A percentile compares a stretch with the other conserved stretches of the same genome.
Evolutionary conservation across 2,888 invertebrate species (phyloP).

Genomic region (Agrotis segetum): DNA sequence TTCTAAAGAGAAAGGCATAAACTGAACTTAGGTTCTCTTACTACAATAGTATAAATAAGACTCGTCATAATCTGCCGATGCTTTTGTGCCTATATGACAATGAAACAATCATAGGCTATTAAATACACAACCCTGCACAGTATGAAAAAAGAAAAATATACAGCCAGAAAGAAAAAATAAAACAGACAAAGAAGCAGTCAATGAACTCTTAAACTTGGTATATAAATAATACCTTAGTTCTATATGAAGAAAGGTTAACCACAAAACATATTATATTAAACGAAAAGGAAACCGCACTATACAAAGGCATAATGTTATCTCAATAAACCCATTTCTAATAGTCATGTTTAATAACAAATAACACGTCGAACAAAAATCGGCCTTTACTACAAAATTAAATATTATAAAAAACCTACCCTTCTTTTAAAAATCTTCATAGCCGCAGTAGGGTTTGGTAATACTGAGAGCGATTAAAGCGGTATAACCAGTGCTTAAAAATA

Average conservation of each 20-base stretch:
- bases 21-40: too few species aligned
- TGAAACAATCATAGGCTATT: too few species aligned
- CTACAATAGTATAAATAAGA: too few species aligned
- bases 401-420: conserved; percentile 72
- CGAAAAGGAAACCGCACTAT: conserved; percentile 5
- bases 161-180: not conserved
- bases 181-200: conserved; percentile 13
- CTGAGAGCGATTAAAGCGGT: conserved; percentile 48
- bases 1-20: too few species aligned
- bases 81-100: too few species aligned
- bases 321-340: conserved; percentile 54
- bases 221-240: not conserved
- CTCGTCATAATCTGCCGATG: too few species aligned
- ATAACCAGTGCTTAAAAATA: not conserved
- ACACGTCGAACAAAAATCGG: conserved; percentile 57
- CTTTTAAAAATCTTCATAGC: conserved; percentile 69
- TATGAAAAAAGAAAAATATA: too few species aligned
- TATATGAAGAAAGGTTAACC: conserved; percentile 23
- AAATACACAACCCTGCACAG: too few species aligned
- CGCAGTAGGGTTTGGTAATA: conserved; percentile 56
- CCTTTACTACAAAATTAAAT: conserved; percentile 68
- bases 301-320: conserved; percentile 32
- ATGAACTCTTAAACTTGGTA: conserved; percentile 11
- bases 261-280: conserved; percentile 15
- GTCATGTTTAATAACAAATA: conserved; percentile 72